These are phyloP conservation scores for Siderastrea siderea DNA, from an alignment of 92 coral and sea anemone genomes.

Conservation along the genomic window DNA sequence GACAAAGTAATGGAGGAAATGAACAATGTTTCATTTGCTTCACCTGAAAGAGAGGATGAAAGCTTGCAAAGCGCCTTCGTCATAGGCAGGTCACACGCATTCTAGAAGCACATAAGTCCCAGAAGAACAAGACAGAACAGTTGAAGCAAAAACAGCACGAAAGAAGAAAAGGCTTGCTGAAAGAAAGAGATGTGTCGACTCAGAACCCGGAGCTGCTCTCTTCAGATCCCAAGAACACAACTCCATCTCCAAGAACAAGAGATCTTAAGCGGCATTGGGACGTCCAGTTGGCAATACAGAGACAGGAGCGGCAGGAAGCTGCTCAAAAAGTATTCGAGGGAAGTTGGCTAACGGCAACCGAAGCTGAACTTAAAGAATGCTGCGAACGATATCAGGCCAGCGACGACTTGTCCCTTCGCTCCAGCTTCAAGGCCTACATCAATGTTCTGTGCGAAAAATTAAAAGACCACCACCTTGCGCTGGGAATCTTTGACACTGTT, in stretches of 20 bases:
- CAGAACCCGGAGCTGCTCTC: neutral
- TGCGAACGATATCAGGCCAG: neutral
- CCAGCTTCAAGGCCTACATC: neutral
- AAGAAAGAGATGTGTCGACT: neutral
- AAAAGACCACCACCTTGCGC: neutral
- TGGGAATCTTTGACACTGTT: neutral
- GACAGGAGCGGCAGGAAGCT: neutral
- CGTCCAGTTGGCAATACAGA: no score
- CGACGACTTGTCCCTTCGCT: neutral
- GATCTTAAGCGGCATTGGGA: neutral
- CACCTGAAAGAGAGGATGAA: neutral
- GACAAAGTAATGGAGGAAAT: neutral
- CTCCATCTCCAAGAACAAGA: neutral
- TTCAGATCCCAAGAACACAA: neutral
- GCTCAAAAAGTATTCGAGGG: neutral
- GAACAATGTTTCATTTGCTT: neutral
- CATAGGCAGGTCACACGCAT: neutral
- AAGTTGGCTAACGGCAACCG: neutral
- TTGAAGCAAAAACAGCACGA: neutral
- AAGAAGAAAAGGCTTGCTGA: neutral
- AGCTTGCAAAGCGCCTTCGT: constrained; percentile 1
- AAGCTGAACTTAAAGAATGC: neutral
- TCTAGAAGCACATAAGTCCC: neutral
- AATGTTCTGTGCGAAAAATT: neutral
- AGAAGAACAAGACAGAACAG: neutral